phyloP scores from a whole-genome alignment of 2,888 invertebrate species.

The Agriopis aurantiaria region DNA sequence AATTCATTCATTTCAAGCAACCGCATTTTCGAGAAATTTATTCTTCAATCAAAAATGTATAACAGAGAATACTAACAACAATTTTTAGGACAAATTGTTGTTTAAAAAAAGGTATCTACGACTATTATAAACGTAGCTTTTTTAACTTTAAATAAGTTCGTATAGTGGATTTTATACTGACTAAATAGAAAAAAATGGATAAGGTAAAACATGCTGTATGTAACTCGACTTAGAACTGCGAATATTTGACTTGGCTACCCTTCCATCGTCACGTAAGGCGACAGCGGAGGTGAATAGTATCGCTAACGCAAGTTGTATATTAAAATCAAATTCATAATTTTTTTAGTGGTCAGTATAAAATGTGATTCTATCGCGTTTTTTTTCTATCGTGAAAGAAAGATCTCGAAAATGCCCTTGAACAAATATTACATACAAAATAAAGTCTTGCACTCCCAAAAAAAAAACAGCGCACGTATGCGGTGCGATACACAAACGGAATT shows the following conservation, averaged over 20 bases:
- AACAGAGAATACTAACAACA: not conserved
- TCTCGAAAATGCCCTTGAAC: conserved; percentile 33
- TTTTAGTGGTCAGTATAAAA: no score
- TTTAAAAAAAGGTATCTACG: no score
- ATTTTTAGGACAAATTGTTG: not conserved
- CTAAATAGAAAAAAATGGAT: no score
- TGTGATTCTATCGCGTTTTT: not conserved
- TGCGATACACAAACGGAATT: conserved; percentile 57
- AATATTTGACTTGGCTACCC: no score
- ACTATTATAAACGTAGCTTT: no score
- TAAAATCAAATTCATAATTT: not conserved
- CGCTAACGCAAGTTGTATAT: not conserved
- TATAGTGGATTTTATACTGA: no score
- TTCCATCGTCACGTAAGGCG: no score
- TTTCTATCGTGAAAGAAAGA: not conserved
- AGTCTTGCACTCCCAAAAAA: conserved; percentile 58
- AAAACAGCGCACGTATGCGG: conserved; percentile 45
- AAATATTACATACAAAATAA: conserved; percentile 13
- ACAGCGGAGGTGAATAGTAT: no score
- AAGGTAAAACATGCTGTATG: no score
- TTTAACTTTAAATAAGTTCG: no score
- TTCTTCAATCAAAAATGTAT: not conserved
- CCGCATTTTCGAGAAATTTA: conserved; percentile 27
- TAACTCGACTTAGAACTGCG: no score
- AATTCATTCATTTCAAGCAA: conserved; percentile 4